Percentiles rank a stretch among this genome's conserved stretches.
Conservation (phyloP, 1,140 invertebrate genomes). For the Zaprionus kolodkinae region DNA sequence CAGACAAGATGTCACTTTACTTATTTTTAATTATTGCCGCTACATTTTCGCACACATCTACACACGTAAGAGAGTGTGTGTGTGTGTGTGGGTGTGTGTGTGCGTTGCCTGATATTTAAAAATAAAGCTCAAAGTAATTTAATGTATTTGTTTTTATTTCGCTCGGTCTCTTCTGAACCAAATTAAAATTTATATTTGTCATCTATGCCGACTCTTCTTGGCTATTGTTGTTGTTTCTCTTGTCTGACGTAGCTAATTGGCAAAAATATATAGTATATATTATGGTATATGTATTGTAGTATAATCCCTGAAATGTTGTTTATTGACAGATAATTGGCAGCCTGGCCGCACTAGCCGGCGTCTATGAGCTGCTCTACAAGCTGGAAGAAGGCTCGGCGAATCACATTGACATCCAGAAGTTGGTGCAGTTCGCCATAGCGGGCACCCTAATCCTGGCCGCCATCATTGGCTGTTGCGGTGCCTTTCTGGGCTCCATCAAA, state of each 20-base stretch:
- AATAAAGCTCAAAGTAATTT: slow-evolving; percentile 74
- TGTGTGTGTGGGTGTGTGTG: slow-evolving; percentile 23
- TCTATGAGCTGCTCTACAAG: slow-evolving; percentile 63
- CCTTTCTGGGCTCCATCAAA: slow-evolving; percentile 74
- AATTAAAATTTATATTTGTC: slow-evolving; percentile 31
- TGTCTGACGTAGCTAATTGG: slow-evolving; percentile 59
- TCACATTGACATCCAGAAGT: slow-evolving; percentile 67
- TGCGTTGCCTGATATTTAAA: slow-evolving; percentile 59
- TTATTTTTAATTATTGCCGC: slow-evolving; percentile 48
- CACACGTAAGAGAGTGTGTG: slow-evolving; percentile 25
- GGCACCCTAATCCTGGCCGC: slow-evolving; percentile 59
- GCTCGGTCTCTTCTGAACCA: slow-evolving; percentile 19
- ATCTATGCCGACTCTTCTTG: slow-evolving; percentile 35
- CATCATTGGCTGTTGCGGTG: slow-evolving; percentile 67
- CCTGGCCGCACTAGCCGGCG: slow-evolving; percentile 64
- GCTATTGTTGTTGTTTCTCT: slow-evolving; percentile 32
- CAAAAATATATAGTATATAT: slow-evolving; percentile 7
- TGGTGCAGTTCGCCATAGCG: slow-evolving; percentile 61
- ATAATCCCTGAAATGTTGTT: slow-evolving; percentile 32
- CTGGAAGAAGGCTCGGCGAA: slow-evolving; percentile 61
- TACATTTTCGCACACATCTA: slow-evolving; percentile 34
- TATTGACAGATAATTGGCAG: slow-evolving; percentile 58
- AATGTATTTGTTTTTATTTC: slow-evolving; percentile 51
- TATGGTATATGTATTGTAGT: neutral
- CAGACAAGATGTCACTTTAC: slow-evolving; percentile 70